Conservation (phyloP, 2,797 vertebrate species). For the Manis javanica region DNA sequence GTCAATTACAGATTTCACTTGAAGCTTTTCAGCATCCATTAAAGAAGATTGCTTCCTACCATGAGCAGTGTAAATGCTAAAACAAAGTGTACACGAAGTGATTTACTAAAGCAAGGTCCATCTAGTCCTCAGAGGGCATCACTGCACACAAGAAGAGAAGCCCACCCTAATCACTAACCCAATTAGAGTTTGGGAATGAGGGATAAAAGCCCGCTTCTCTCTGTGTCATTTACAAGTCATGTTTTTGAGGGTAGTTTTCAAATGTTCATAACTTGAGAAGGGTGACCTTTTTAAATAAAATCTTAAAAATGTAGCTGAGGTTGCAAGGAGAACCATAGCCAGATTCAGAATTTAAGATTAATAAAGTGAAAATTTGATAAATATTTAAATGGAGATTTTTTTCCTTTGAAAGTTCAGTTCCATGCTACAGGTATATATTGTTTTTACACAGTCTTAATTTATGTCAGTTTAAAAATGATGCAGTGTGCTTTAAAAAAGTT, state of each 20-base stretch:
- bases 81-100: slow-evolving; percentile 18
- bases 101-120: slow-evolving; percentile 35
- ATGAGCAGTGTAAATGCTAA: slow-evolving; percentile 43
- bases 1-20: slow-evolving; percentile 63
- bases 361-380: not conserved
- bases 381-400: not conserved
- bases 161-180: not conserved
- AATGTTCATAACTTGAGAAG: not conserved
- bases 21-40: slow-evolving; percentile 46
- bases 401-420: not conserved
- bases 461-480: slow-evolving; percentile 19
- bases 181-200: not conserved
- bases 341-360: not conserved
- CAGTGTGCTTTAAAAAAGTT: not conserved
- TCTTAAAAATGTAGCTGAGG: not conserved
- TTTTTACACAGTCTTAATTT: not conserved
- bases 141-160: not conserved
- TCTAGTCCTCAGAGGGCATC: slow-evolving; percentile 53
- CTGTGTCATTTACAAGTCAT: not conserved
- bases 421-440: not conserved
- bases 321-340: not conserved
- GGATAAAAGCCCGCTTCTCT: not conserved
- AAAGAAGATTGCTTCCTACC: slow-evolving; percentile 30
- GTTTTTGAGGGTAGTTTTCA: not conserved
- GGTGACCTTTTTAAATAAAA: not conserved